Evolutionary conservation across 2,113 vertebrate genomes (phyloP).

Genomic region (Rhinolophus sinicus): DNA sequence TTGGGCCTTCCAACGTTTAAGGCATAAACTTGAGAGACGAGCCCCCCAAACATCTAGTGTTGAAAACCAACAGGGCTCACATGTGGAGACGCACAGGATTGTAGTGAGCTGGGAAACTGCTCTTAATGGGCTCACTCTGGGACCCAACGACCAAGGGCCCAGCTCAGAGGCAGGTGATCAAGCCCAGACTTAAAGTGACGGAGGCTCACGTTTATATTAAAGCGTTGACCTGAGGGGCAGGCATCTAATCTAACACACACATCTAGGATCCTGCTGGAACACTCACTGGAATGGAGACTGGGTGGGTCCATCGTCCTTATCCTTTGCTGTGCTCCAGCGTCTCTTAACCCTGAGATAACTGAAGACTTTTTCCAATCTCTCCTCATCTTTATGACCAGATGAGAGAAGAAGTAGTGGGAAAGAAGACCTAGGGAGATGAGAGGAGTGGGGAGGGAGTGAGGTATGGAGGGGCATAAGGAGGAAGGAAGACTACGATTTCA

Average conservation of each 20-base stretch:
- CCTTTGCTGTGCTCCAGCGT: too few relatives aligned
- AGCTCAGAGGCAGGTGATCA: neutral
- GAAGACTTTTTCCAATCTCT: neutral
- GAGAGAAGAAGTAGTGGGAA: neutral
- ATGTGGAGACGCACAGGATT: neutral
- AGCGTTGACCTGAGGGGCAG: neutral
- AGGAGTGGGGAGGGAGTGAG: too few relatives aligned
- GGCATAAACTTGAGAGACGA: neutral
- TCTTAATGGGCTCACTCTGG: neutral
- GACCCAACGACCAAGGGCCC: neutral
- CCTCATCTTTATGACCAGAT: neutral
- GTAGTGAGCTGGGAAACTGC: neutral
- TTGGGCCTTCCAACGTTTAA: neutral
- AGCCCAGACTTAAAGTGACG: neutral
- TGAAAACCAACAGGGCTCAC: neutral
- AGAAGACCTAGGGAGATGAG: neutral
- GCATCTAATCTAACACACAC: neutral
- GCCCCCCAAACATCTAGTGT: too few relatives aligned
- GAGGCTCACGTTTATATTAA: neutral
- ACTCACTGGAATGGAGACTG: neutral
- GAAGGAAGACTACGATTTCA: neutral
- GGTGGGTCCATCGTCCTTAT: rapidly evolving
- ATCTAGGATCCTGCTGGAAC: neutral
- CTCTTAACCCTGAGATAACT: neutral
- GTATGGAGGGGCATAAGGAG: neutral